Evolutionary conservation across 2,888 invertebrate genomes (phyloP), one percentile per base, ranked within the genome.

Genomic region (Idaea straminata): DNA sequence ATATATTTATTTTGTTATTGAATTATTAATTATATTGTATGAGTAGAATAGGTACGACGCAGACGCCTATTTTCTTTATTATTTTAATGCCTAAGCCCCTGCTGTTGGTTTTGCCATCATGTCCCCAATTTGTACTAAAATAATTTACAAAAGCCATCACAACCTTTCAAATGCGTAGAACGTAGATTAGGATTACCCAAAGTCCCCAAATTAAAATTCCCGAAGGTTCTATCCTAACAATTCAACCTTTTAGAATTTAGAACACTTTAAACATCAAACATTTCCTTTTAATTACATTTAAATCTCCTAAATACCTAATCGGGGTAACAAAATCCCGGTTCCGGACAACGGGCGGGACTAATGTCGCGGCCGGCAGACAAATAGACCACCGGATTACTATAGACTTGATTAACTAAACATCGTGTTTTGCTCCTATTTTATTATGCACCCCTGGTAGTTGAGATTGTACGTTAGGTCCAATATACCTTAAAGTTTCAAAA

Each of bases 341-440:
- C 72, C 75, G 77, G 78, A 73, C 73, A 74, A 74, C 76, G 77
- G 83, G 87, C 81, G 81, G 84, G 86, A 89, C 87, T 87, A 88
- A 91, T 90, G 90, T 90, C 86, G 89, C 84, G 90, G 89, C 80
- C 75, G 78, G 67, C 78, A 84, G 83, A 87, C 87, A 87, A 88
- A 88, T 88, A 87, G 84, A 83, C 80, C 82, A 76, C 79, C 79
- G 85, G 86, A 88, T 88, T 72, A 75, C 76, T 79, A 83, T 79
- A 87, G 85, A 85, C 85, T 87, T 89, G 87, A 90, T 90, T 90
- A 90, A 87, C 87, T 88, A 85, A 86, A 83, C 86, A 80, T 77
- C 80, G 81, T 82, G 83, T 81, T 83, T 84, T 80, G 83, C 82
- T 80, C 81, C 83, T 84, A 81, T 81, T 88, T 84, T 82, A 83